Evolutionary conservation across 2,113 vertebrate genomes (phyloP).

Genomic region (Microtus pennsylvanicus): DNA sequence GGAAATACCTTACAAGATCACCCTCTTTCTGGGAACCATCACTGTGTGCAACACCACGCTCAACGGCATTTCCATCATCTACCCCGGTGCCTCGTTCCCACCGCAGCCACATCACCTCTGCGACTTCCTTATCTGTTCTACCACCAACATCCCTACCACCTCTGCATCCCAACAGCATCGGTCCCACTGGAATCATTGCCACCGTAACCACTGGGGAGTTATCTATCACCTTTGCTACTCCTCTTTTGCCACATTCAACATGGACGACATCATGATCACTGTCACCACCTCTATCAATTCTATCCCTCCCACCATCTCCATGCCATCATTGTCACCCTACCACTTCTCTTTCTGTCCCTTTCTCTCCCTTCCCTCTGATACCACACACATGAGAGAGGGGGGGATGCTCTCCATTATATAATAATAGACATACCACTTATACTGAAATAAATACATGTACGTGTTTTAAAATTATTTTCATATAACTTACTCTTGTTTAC

Average conservation of each 20-base stretch:
- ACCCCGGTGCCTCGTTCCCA: not conserved
- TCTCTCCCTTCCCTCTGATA: not conserved
- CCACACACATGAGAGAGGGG: not conserved
- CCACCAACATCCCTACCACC: no score
- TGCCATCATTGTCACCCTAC: not conserved
- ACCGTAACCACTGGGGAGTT: not conserved
- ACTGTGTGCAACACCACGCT: not conserved
- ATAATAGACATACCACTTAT: not conserved
- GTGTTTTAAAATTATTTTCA: conserved; percentile 41
- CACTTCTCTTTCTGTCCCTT: not conserved
- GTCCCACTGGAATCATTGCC: no score
- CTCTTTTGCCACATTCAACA: not conserved
- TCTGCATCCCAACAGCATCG: no score
- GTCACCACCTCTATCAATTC: not conserved
- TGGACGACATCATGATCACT: no score
- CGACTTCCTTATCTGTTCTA: not conserved
- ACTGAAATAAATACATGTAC: not conserved
- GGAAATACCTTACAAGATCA: not conserved
- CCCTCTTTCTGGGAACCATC: no score
- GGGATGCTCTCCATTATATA: not conserved
- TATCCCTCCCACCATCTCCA: not conserved
- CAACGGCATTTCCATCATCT: not conserved
- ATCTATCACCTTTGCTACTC: not conserved
- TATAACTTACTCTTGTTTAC: not conserved
- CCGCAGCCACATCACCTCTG: not conserved